A percentile compares a stretch with the other conserved stretches of the same genome.
Evolutionary conservation across 1,140 invertebrate species (phyloP).

Genomic region (Zeugodacus cucurbitae): DNA sequence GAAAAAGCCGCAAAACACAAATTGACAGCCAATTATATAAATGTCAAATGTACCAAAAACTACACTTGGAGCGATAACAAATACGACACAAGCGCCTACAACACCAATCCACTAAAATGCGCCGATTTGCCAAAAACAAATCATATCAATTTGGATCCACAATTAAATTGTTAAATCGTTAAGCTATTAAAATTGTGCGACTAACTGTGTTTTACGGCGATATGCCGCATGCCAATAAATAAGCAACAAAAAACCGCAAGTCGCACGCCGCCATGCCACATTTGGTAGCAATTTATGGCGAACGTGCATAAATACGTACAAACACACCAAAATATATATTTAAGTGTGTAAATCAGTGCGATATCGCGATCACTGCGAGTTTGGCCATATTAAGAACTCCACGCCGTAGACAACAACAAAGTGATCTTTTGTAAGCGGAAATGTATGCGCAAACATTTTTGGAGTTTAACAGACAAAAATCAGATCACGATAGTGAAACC

Average conservation of each 20-base stretch:
- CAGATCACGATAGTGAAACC: not conserved
- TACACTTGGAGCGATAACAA: not conserved
- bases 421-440: not conserved
- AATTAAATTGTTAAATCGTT: slow-evolving; percentile 33
- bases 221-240: not conserved
- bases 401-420: not conserved
- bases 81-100: not conserved
- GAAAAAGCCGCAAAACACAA: not conserved
- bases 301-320: not conserved
- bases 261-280: not conserved
- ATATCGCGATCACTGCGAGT: not conserved
- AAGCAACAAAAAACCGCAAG: not conserved
- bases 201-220: not conserved
- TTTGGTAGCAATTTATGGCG: not conserved
- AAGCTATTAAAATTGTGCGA: slow-evolving; percentile 12
- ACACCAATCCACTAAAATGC: not conserved
- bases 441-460: not conserved
- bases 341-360: not conserved
- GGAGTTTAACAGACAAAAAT: not conserved
- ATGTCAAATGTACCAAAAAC: not conserved
- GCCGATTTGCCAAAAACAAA: not conserved
- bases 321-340: too few relatives aligned
- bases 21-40: not conserved
- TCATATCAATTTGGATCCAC: slow-evolving; percentile 6
- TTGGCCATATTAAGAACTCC: not conserved